These are phyloP conservation scores for Drosophila aff. DNA, from an alignment of 1,140 invertebrate genomes.

Conservation along the genomic window DNA sequence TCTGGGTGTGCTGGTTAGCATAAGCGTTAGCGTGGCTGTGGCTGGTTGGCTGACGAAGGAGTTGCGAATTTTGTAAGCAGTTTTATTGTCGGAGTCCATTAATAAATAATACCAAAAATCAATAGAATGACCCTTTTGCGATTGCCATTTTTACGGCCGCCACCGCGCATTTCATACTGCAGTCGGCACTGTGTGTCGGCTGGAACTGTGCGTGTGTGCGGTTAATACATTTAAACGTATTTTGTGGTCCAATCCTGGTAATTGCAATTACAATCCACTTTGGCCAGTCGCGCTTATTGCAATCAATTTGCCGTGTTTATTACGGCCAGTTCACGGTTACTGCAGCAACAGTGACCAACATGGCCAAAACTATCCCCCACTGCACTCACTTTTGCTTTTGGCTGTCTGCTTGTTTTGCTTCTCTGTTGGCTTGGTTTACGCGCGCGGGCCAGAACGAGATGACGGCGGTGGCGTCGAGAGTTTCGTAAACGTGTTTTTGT, in stretches of 20 bases:
- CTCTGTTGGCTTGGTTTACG: conserved; percentile 47
- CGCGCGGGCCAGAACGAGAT: conserved; percentile 57
- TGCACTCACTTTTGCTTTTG: conserved; percentile 70
- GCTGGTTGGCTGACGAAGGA: conserved; percentile 20
- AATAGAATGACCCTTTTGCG: conserved; percentile 68
- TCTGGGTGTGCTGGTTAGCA: conserved; percentile 31
- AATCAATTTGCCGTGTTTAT: conserved; percentile 73
- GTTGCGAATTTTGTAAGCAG: conserved; percentile 57
- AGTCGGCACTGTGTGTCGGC: conserved; percentile 25
- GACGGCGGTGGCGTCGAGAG: conserved; percentile 49
- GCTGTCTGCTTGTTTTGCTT: conserved; percentile 41
- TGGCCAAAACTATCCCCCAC: conserved; percentile 22
- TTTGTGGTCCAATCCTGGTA: conserved; percentile 71
- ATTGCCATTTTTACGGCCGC: conserved; percentile 47
- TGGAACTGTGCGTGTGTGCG: conserved; percentile 9
- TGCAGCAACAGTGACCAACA: conserved; percentile 22
- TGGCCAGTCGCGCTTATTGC: conserved; percentile 37
- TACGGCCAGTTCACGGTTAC: conserved; percentile 52
- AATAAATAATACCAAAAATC: conserved; percentile 78
- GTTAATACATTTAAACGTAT: conserved; percentile 18
- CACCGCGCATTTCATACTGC: conserved; percentile 56
- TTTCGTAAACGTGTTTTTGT: conserved; percentile 70
- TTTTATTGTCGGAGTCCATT: conserved; percentile 49
- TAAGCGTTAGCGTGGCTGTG: conserved; percentile 29
- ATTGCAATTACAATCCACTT: conserved; percentile 69